These are phyloP conservation scores for Micrasema longulum DNA, from an alignment of 1,140 invertebrate species.

Conservation along the genomic window DNA sequence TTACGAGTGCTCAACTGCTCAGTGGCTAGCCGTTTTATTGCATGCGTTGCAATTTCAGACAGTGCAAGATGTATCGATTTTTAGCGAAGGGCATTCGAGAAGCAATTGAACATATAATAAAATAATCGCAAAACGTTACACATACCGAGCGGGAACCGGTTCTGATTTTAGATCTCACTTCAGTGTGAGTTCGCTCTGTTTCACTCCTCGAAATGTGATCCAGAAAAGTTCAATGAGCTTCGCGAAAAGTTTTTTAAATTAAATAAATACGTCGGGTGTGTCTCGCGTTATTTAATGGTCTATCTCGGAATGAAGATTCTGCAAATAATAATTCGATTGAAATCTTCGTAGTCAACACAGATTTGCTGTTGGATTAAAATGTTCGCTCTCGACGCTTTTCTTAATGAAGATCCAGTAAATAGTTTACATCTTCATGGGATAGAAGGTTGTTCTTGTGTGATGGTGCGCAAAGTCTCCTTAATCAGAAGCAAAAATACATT, in stretches of 20 bases:
- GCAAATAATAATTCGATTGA: neutral
- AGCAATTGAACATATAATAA: slow-evolving; percentile 37
- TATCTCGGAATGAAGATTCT: too few species aligned
- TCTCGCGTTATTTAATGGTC: neutral
- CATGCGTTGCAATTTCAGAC: slow-evolving; percentile 29
- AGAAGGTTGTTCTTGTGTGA: slow-evolving; percentile 5
- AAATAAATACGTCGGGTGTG: slow-evolving; percentile 1
- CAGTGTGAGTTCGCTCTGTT: neutral
- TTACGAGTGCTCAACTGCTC: slow-evolving; percentile 12
- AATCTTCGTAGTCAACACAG: neutral
- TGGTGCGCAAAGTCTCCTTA: slow-evolving; percentile 12
- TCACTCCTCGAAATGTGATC: slow-evolving; percentile 9
- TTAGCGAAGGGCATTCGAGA: slow-evolving; percentile 18
- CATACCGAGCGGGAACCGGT: slow-evolving; percentile 22
- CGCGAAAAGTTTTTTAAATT: slow-evolving; percentile 8
- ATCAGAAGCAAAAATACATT: neutral
- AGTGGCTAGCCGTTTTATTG: slow-evolving; percentile 24
- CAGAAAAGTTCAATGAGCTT: slow-evolving; percentile 31
- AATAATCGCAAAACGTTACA: slow-evolving; percentile 34
- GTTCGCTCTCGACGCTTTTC: neutral
- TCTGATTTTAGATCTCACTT: slow-evolving; percentile 30
- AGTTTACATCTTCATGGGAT: slow-evolving; percentile 23
- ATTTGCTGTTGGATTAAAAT: slow-evolving; percentile 1
- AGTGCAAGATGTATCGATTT: slow-evolving; percentile 29
- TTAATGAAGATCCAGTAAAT: slow-evolving; percentile 2